phyloP scores from a whole-genome alignment of 2,797 vertebrate species.

The Acanthornis magna region DNA sequence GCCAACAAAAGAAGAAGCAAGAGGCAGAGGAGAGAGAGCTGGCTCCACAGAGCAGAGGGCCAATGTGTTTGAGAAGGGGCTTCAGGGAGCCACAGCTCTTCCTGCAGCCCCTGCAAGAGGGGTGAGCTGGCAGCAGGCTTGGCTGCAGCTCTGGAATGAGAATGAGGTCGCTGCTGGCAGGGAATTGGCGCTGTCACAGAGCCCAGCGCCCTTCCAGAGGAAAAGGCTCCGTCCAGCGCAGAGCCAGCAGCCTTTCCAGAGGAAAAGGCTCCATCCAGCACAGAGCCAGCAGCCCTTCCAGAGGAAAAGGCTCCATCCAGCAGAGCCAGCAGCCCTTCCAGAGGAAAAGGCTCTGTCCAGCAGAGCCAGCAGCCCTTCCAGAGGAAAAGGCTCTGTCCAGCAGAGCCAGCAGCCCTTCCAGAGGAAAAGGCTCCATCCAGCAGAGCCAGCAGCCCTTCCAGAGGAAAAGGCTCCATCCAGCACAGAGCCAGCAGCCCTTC shows the following conservation, averaged over 20 bases:
- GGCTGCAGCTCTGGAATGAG: not conserved
- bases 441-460: not conserved
- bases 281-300: not conserved
- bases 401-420: not conserved
- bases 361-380: not conserved
- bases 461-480: too few species aligned
- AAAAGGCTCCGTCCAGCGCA: fast-evolving
- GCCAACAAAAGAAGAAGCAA: not conserved
- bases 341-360: too few species aligned
- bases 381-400: too few species aligned
- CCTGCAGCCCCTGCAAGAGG: not conserved
- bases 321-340: not conserved
- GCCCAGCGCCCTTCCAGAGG: not conserved
- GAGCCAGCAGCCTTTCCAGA: not conserved
- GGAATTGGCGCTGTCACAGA: not conserved
- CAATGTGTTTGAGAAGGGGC: not conserved
- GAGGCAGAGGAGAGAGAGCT: not conserved
- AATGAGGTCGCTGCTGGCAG: conserved; percentile 36
- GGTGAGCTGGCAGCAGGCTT: not conserved
- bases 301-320: too few species aligned
- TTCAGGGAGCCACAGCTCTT: not conserved
- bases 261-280: not conserved
- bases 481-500: not conserved
- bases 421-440: too few species aligned
- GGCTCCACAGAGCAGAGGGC: not conserved